Evolutionary conservation across 2,113 vertebrate species (phyloP), one percentile per base, ranked within the genome.

Genomic region (Sciurus niger): DNA sequence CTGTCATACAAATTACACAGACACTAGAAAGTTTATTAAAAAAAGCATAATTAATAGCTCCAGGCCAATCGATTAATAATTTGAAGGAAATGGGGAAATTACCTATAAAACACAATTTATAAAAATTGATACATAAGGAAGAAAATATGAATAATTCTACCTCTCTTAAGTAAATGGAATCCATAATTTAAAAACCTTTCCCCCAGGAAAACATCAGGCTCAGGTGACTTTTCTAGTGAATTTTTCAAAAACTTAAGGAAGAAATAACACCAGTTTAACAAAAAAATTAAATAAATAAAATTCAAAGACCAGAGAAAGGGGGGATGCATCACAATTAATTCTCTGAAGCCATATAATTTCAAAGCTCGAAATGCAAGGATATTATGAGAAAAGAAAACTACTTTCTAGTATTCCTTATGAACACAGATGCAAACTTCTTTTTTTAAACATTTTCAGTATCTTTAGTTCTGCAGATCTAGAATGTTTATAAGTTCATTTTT

Each of bases 381-480:
- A 58, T 60, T 51, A 40, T 24, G n/a, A 51, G 12, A 92, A 91
- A 4, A 92, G 34, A 86, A 76, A 63, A 65, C 9, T 28, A 51
- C 30, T 58, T 4, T 53, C 8, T 37, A 95, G 55, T 37, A 46
- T 92, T 46, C 17, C n/a, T 65, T 17, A 25, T 74, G 67, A 74
- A 58, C 18, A 32, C 16, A 67, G 46, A 82, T 48, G 48, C 13
- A 76, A 90, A 84, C 30, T 51, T 68, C 48, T 58, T 10, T 60
- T 25, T 60, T 63, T 11, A 3, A 58, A 30, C 20, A 93, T 73
- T 92, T 94, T 92, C 80, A 58, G 2, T 51, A 25, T 82, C 77
- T 90, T 97, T 89, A 92, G 89, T 89, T 96, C 79, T 97, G 1
- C 11, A 90, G 34, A 76, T 65, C 34, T 79, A 58, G 89, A 95